These are phyloP conservation scores for Heliconius charithonia DNA, from an alignment of 2,888 invertebrate genomes.

Conservation along the genomic window DNA sequence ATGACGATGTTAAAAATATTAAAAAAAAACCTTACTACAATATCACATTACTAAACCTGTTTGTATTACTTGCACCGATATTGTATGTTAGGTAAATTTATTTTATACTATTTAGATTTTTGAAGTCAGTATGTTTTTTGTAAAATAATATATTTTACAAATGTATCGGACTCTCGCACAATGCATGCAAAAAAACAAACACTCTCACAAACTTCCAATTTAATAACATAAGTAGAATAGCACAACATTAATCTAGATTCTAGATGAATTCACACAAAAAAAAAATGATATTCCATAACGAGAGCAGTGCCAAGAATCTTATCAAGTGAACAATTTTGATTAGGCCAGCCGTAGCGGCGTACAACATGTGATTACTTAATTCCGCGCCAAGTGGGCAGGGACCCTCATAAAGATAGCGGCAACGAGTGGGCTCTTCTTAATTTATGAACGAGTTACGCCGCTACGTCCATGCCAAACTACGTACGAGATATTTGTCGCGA, in stretches of 20 bases:
- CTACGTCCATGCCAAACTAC: constrained; percentile 47
- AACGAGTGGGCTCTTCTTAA: constrained; percentile 73
- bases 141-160: too few relatives aligned
- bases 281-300: constrained; percentile 25
- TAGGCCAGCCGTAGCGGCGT: constrained; percentile 50
- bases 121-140: too few relatives aligned
- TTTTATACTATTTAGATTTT: too few relatives aligned
- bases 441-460: constrained; percentile 71
- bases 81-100: too few relatives aligned
- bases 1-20: too few relatives aligned
- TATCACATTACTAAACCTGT: too few relatives aligned
- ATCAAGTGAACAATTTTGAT: constrained; percentile 44
- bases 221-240: background rate
- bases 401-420: constrained; percentile 78
- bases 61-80: too few relatives aligned
- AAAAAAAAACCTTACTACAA: too few relatives aligned
- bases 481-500: constrained; percentile 40
- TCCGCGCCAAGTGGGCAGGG: constrained; percentile 71
- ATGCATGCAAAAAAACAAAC: background rate
- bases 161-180: too few relatives aligned
- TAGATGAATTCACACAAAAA: constrained; percentile 21
- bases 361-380: constrained; percentile 72
- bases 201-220: too few relatives aligned
- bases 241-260: constrained; percentile 2
- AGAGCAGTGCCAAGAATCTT: constrained; percentile 39